Conservation (phyloP, 2,113 vertebrate genomes). For the Recurvirostra avosetta region DNA sequence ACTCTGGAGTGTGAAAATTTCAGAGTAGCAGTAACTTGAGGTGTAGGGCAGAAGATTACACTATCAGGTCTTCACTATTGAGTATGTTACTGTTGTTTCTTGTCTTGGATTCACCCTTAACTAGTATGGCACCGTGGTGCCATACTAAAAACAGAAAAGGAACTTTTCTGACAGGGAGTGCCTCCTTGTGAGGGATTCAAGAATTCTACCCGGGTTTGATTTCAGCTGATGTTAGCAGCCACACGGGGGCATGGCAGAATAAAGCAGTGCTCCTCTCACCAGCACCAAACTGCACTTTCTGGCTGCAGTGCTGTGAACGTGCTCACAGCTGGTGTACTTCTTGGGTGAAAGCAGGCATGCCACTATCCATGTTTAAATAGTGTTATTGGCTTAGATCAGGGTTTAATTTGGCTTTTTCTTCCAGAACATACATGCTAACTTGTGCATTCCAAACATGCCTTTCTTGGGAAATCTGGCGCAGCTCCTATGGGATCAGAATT, state of each 20-base stretch:
- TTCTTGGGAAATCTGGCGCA: neutral
- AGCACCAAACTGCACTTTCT: neutral
- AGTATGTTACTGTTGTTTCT: neutral
- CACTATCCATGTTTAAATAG: accelerated
- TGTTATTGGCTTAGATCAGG: neutral
- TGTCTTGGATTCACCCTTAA: neutral
- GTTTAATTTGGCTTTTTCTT: neutral
- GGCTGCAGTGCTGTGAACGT: neutral
- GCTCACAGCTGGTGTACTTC: neutral
- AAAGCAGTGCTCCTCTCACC: neutral
- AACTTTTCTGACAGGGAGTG: neutral
- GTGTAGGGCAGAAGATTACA: neutral
- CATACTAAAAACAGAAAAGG: neutral
- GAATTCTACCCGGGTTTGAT: neutral
- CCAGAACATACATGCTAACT: neutral
- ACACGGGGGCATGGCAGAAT: neutral
- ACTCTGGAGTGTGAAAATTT: neutral
- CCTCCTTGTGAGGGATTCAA: neutral
- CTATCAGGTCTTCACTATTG: too few species aligned
- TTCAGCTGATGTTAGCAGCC: neutral
- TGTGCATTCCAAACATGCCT: neutral
- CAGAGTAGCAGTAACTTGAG: neutral
- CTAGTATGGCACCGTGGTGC: too few species aligned
- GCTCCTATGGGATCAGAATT: neutral
- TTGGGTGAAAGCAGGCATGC: neutral